These are phyloP conservation scores for Eupithecia dodoneata DNA, from an alignment of 2,888 invertebrate species.

Conservation along the genomic window DNA sequence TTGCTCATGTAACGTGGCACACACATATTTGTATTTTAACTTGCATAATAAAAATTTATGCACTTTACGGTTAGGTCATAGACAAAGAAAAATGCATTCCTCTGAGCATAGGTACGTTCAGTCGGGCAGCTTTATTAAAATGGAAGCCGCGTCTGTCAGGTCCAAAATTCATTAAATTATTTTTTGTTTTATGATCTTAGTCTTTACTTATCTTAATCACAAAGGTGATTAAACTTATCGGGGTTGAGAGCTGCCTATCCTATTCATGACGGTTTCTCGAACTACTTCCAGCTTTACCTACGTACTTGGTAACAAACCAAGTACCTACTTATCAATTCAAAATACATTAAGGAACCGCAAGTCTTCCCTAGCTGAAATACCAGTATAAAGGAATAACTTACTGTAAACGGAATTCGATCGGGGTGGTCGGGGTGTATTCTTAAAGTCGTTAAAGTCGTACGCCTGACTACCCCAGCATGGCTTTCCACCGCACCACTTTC, in stretches of 20 bases:
- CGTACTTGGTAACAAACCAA: neutral
- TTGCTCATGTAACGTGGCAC: too few relatives aligned
- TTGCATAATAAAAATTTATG: too few relatives aligned
- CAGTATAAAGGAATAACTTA: conserved; percentile 9
- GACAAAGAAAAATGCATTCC: neutral
- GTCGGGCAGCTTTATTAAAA: too few relatives aligned
- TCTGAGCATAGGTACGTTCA: neutral
- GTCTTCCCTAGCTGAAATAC: neutral
- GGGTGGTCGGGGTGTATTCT: conserved; percentile 22
- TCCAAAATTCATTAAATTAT: too few relatives aligned
- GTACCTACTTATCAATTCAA: neutral
- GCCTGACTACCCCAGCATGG: conserved; percentile 16
- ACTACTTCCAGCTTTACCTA: too few relatives aligned
- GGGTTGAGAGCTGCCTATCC: neutral
- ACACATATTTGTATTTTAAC: too few relatives aligned
- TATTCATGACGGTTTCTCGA: neutral
- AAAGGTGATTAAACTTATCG: neutral
- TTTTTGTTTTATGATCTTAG: too few relatives aligned
- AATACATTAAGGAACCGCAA: neutral
- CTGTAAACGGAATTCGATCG: conserved; percentile 30
- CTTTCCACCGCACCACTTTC: conserved; percentile 19
- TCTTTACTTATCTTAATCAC: neutral
- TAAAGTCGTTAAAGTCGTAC: conserved; percentile 8
- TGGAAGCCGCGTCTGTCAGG: too few relatives aligned
- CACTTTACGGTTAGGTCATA: too few relatives aligned